These are phyloP conservation scores for Pseudopleuronectes americanus DNA, from an alignment of 2,797 vertebrate genomes.

Conservation along the genomic window DNA sequence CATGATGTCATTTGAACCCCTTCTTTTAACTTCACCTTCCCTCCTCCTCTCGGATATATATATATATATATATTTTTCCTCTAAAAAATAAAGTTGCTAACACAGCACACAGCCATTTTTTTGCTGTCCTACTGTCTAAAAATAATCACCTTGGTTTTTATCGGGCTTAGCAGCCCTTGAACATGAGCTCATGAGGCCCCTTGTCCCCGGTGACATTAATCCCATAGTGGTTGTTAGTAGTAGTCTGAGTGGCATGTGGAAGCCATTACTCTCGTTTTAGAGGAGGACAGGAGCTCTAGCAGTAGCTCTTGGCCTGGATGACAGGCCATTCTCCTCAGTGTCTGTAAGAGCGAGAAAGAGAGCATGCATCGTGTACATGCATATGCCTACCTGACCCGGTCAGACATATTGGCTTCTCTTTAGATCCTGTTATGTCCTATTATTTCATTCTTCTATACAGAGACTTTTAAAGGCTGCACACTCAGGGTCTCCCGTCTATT, in stretches of 20 bases:
- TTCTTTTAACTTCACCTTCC: slow-evolving; percentile 56
- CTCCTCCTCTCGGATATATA: slow-evolving; percentile 36
- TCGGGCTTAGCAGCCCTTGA: slow-evolving; percentile 73
- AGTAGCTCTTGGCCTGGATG: slow-evolving; percentile 64
- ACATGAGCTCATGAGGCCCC: slow-evolving; percentile 79
- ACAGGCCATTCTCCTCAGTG: slow-evolving; percentile 55
- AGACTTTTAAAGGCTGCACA: slow-evolving; percentile 20
- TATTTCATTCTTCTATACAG: slow-evolving; percentile 35
- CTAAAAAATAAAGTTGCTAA: slow-evolving; percentile 68
- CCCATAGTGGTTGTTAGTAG: slow-evolving; percentile 77
- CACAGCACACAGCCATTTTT: slow-evolving; percentile 61
- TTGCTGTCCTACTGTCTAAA: slow-evolving; percentile 68
- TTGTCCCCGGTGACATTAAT: slow-evolving; percentile 79
- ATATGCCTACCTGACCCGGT: slow-evolving; percentile 56
- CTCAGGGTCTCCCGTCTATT: slow-evolving; percentile 17
- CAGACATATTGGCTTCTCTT: slow-evolving; percentile 43
- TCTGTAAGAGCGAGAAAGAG: slow-evolving; percentile 29
- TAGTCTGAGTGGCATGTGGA: slow-evolving; percentile 82
- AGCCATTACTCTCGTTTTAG: slow-evolving; percentile 84
- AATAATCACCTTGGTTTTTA: slow-evolving; percentile 76
- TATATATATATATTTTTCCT: slow-evolving; percentile 31
- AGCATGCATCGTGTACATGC: slow-evolving; percentile 47
- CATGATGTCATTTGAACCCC: slow-evolving; percentile 78
- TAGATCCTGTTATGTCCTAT: slow-evolving; percentile 39
- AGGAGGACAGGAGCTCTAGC: slow-evolving; percentile 68